phyloP scores from a whole-genome alignment of 1,140 invertebrate genomes.

The Drosophila nikananu region DNA sequence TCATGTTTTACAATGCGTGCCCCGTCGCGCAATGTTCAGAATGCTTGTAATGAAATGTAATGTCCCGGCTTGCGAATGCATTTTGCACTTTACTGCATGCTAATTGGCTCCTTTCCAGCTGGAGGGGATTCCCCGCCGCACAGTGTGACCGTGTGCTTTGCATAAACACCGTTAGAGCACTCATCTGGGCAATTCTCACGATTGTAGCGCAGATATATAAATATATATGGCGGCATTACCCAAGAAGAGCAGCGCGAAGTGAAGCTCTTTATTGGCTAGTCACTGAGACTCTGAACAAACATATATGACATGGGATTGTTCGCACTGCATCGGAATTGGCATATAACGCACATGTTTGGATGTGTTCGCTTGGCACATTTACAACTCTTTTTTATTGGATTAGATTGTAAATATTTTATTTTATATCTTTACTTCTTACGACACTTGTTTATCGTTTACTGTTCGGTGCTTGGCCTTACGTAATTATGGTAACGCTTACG shows the following conservation, averaged over 20 bases:
- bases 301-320: conserved; percentile 30
- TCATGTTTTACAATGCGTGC: conserved; percentile 75
- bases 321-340: conserved; percentile 19
- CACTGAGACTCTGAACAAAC: background rate
- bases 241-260: conserved; percentile 23
- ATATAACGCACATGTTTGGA: conserved; percentile 37
- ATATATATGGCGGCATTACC: conserved; percentile 72
- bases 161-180: conserved; percentile 65
- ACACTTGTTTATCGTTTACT: conserved; percentile 21
- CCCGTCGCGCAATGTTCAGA: conserved; percentile 44
- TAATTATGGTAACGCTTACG: conserved; percentile 34
- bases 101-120: conserved; percentile 60
- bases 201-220: conserved; percentile 50
- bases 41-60: conserved; percentile 66
- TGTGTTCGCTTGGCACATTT: conserved; percentile 43
- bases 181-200: conserved; percentile 61
- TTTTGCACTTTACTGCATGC: conserved; percentile 79
- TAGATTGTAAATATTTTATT: conserved; percentile 56
- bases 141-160: conserved; percentile 46
- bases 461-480: conserved; percentile 1
- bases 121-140: background rate
- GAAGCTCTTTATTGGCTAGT: conserved; percentile 14
- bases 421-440: conserved; percentile 34
- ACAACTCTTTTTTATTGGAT: conserved; percentile 59
- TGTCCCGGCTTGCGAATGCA: conserved; percentile 60